These are phyloP conservation scores for Amblyopsis hoosieri DNA, from an alignment of 2,797 vertebrate species.

Conservation along the genomic window DNA sequence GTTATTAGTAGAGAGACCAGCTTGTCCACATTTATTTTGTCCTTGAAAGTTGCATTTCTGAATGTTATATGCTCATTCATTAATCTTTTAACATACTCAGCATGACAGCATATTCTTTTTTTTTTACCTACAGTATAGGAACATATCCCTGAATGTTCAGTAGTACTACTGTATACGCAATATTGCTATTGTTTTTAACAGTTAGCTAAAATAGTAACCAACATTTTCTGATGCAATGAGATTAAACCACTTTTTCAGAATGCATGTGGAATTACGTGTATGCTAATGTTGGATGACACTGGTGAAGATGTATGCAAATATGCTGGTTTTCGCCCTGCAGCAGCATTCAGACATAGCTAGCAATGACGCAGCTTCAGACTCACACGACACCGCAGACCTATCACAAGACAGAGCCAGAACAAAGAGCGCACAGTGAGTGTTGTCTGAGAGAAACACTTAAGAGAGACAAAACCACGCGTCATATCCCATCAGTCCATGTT, in stretches of 20 bases:
- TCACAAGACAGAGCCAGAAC: conserved; percentile 65
- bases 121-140: too few species aligned
- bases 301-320: conserved; percentile 41
- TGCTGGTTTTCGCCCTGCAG: conserved; percentile 64
- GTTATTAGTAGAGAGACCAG: conserved; percentile 20
- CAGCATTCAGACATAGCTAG: conserved; percentile 64
- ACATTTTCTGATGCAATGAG: not conserved
- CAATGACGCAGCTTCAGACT: conserved; percentile 69
- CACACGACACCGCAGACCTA: conserved; percentile 68
- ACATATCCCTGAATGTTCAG: too few species aligned
- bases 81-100: conserved; percentile 21
- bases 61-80: conserved; percentile 9
- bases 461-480: conserved; percentile 27
- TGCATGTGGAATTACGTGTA: not conserved
- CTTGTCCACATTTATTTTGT: conserved; percentile 28
- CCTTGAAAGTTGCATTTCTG: conserved; percentile 22
- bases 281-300: conserved; percentile 13
- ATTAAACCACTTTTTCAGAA: not conserved
- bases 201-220: not conserved
- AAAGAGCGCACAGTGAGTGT: conserved; percentile 61
- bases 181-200: not conserved
- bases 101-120: not conserved
- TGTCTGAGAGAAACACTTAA: conserved; percentile 48
- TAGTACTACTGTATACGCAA: too few species aligned
- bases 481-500: conserved; percentile 22